These are phyloP conservation scores for Drosophila fuyamai DNA, from an alignment of 1,140 invertebrate species.

Conservation along the genomic window DNA sequence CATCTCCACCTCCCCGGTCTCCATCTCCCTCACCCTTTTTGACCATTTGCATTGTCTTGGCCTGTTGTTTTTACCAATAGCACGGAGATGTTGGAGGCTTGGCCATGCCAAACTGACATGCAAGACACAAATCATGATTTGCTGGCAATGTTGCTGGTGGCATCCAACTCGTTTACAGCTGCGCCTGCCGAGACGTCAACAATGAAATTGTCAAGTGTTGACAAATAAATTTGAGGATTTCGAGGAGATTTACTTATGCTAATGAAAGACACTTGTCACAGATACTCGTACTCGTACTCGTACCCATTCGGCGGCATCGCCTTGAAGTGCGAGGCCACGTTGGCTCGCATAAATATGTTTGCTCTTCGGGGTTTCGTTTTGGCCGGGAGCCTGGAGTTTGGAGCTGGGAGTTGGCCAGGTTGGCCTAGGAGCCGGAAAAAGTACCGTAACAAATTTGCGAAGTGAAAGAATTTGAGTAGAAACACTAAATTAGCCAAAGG, in stretches of 20 bases:
- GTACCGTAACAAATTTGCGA: slow-evolving; percentile 78
- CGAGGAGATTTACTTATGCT: slow-evolving; percentile 81
- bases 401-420: slow-evolving; percentile 22
- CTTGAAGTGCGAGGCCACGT: slow-evolving; percentile 72
- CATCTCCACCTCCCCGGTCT: slow-evolving; percentile 23
- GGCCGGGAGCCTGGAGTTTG: neutral
- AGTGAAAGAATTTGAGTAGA: slow-evolving; percentile 77
- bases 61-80: slow-evolving; percentile 40
- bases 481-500: slow-evolving; percentile 64
- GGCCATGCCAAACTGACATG: slow-evolving; percentile 61
- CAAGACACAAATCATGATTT: slow-evolving; percentile 78
- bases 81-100: slow-evolving; percentile 23
- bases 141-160: slow-evolving; percentile 34
- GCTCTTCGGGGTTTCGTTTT: slow-evolving; percentile 21
- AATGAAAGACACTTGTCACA: slow-evolving; percentile 83
- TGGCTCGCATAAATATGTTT: slow-evolving; percentile 73
- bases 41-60: slow-evolving; percentile 64
- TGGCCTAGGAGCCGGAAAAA: slow-evolving; percentile 51
- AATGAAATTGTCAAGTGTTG: slow-evolving; percentile 84
- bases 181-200: slow-evolving; percentile 64
- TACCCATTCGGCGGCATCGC: slow-evolving; percentile 56
- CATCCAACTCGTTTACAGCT: slow-evolving; percentile 58
- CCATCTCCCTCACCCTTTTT: slow-evolving; percentile 5
- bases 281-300: slow-evolving; percentile 44
- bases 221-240: slow-evolving; percentile 84